These are phyloP conservation scores for Turdus rufiventris DNA, from an alignment of 2,113 vertebrate genomes.

Conservation along the genomic window DNA sequence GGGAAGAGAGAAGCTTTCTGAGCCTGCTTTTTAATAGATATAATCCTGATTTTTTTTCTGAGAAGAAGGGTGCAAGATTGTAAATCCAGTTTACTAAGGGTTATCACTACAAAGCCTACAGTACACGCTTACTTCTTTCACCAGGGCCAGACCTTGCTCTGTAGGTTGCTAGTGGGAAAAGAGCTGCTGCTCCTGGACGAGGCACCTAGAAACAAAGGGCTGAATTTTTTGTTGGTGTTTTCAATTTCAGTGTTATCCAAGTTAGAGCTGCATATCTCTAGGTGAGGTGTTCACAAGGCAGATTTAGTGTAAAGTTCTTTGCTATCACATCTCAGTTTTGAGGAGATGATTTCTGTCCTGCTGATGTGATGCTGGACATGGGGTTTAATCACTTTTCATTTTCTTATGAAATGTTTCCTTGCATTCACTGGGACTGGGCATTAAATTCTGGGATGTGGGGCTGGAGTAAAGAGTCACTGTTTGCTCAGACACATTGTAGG, in stretches of 20 bases:
- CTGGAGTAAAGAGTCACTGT: not conserved
- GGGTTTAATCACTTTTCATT: not conserved
- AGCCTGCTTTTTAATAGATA: not conserved
- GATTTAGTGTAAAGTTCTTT: not conserved
- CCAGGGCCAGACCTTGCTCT: not conserved
- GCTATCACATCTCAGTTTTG: not conserved
- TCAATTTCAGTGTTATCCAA: not conserved
- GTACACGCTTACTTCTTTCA: not conserved
- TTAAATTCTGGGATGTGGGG: not conserved
- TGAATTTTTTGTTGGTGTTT: not conserved
- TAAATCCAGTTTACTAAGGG: not conserved
- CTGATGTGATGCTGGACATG: not conserved
- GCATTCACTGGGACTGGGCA: accelerated
- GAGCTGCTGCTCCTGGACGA: not conserved
- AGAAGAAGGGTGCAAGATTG: not conserved
- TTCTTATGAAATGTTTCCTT: not conserved
- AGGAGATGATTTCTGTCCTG: not conserved
- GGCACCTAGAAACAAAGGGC: not conserved
- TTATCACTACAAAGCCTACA: not conserved
- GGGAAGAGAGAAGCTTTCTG: not conserved
- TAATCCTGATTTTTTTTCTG: not conserved
- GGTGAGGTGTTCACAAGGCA: not conserved
- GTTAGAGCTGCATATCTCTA: not conserved
- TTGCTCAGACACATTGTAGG: not conserved
- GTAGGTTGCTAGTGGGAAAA: not conserved